phyloP scores from a whole-genome alignment of 23 tunicate species.

The Oikopleura vanhoeffeni region DNA sequence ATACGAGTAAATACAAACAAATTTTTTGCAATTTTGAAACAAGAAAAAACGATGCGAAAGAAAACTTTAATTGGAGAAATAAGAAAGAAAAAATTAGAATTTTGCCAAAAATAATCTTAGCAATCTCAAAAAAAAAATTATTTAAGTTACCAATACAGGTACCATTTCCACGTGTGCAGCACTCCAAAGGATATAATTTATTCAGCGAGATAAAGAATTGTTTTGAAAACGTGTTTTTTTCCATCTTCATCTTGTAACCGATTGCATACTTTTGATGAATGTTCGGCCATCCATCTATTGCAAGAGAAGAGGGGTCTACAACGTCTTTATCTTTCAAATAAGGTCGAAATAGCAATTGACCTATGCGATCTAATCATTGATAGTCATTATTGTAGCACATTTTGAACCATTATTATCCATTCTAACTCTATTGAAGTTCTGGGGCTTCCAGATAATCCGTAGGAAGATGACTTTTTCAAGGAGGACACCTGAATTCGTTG shows the following conservation, averaged over 20 bases:
- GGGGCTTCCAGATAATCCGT: not conserved
- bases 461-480: not conserved
- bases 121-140: too few relatives aligned
- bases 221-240: not conserved
- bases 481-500: not conserved
- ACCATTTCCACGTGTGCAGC: not conserved
- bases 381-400: not conserved
- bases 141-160: not conserved
- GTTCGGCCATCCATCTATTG: not conserved
- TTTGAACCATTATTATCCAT: not conserved
- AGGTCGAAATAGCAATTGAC: not conserved
- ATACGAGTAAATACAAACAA: too few relatives aligned
- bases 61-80: too few relatives aligned
- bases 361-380: not conserved
- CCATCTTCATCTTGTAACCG: not conserved
- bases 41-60: too few relatives aligned
- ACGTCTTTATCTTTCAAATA: not conserved
- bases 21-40: too few relatives aligned
- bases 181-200: not conserved
- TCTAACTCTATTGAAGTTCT: not conserved
- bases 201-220: not conserved
- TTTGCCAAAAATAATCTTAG: too few relatives aligned
- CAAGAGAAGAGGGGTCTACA: not conserved
- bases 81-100: too few relatives aligned
- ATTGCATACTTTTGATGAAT: not conserved